phyloP scores from a whole-genome alignment of 2,888 invertebrate genomes.

The Campoplex nolae region DNA sequence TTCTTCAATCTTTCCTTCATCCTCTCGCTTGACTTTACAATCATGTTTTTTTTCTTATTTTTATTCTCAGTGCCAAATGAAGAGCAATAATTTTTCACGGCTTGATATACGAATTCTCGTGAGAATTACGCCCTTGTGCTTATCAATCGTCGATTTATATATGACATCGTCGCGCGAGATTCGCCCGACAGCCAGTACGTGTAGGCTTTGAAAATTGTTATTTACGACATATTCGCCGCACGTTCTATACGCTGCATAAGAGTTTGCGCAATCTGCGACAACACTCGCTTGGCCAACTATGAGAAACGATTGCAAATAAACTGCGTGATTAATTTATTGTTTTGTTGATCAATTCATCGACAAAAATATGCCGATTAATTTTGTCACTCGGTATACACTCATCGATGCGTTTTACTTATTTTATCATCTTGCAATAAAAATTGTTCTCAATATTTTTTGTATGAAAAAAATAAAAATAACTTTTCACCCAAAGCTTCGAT shows the following conservation, averaged over 20 bases:
- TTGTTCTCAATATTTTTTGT: not conserved
- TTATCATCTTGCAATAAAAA: not conserved
- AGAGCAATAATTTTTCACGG: not conserved
- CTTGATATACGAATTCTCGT: not conserved
- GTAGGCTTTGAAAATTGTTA: constrained; percentile 68
- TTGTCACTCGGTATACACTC: not conserved
- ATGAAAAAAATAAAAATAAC: not conserved
- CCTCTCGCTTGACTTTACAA: not conserved
- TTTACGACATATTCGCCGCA: constrained; percentile 52
- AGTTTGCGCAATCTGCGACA: constrained; percentile 57
- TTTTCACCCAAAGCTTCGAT: not conserved
- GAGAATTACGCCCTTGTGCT: constrained; percentile 16
- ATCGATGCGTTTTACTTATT: not conserved
- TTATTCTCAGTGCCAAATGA: not conserved
- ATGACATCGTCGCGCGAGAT: constrained; percentile 15
- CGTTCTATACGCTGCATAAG: constrained; percentile 5
- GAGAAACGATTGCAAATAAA: constrained; percentile 53
- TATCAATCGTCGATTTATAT: not conserved
- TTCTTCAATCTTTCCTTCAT: constrained; percentile 19
- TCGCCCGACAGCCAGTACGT: constrained; percentile 42
- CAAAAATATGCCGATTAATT: not conserved
- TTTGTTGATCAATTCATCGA: constrained; percentile 35
- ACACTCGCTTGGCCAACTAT: constrained; percentile 24
- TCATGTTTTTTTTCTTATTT: not conserved
- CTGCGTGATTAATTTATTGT: constrained; percentile 56